Conservation (phyloP, 2,797 vertebrate genomes). For the Rhincodon typus region DNA sequence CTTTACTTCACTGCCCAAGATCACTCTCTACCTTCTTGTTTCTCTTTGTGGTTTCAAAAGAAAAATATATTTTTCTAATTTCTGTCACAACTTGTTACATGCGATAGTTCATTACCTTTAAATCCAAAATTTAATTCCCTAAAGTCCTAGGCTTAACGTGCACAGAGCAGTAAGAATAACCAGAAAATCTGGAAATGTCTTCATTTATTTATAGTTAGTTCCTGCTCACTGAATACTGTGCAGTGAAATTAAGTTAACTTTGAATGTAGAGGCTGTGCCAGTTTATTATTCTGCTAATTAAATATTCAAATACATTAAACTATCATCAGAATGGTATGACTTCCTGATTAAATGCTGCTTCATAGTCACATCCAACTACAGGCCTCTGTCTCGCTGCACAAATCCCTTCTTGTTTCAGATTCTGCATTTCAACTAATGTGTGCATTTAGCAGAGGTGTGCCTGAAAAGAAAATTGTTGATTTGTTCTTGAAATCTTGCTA, state of each 20-base stretch:
- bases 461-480: background rate
- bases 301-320: conserved; percentile 23
- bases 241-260: conserved; percentile 16
- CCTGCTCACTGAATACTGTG: background rate
- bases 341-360: conserved; percentile 29
- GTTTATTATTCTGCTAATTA: conserved; percentile 11
- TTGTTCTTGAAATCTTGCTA: background rate
- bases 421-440: background rate
- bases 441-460: background rate
- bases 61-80: background rate
- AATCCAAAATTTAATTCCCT: background rate
- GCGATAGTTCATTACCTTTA: background rate
- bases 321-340: background rate
- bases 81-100: background rate
- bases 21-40: background rate
- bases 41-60: background rate
- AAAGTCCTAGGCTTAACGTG: background rate
- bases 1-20: background rate
- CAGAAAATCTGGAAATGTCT: background rate
- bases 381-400: background rate
- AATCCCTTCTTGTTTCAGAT: background rate
- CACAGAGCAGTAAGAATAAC: background rate
- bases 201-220: conserved; percentile 8
- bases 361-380: background rate
- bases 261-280: background rate